Evolutionary conservation across 2,888 invertebrate species (phyloP).

Genomic region (Muscina levida): DNA sequence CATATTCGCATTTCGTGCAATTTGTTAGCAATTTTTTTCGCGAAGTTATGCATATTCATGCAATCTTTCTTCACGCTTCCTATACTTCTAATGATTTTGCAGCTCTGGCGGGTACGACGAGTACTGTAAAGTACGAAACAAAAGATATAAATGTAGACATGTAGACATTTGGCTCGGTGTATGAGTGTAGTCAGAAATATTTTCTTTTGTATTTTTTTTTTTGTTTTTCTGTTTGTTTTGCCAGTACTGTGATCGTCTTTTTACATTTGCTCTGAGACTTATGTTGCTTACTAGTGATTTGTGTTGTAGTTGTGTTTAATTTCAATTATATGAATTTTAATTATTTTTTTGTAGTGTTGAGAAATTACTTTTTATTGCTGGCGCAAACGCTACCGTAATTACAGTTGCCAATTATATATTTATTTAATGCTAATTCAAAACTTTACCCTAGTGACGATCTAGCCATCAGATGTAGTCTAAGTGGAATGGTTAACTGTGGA

Average conservation of each 20-base stretch:
- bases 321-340: conserved; percentile 58
- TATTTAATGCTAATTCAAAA: conserved; percentile 52
- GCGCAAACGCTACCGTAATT: conserved; percentile 31
- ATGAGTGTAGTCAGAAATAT: conserved; percentile 32
- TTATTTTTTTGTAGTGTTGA: conserved; percentile 44
- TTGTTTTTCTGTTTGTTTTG: conserved; percentile 19
- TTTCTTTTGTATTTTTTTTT: no score
- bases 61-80: conserved; percentile 56
- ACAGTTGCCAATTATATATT: conserved; percentile 33
- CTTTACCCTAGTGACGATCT: conserved; percentile 43
- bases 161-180: no score
- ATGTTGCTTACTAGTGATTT: not conserved
- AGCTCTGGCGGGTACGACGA: not conserved
- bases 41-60: conserved; percentile 57
- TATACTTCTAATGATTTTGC: conserved; percentile 28
- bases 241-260: conserved; percentile 26
- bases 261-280: conserved; percentile 36
- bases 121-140: no score
- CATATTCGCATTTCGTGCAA: conserved; percentile 57
- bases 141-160: no score
- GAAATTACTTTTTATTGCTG: conserved; percentile 48
- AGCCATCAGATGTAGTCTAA: no score
- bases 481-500: no score
- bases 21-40: conserved; percentile 48
- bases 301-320: no score